These are phyloP conservation scores for Catamblyrhynchus diadema DNA, from an alignment of 2,797 vertebrate species.

Conservation along the genomic window DNA sequence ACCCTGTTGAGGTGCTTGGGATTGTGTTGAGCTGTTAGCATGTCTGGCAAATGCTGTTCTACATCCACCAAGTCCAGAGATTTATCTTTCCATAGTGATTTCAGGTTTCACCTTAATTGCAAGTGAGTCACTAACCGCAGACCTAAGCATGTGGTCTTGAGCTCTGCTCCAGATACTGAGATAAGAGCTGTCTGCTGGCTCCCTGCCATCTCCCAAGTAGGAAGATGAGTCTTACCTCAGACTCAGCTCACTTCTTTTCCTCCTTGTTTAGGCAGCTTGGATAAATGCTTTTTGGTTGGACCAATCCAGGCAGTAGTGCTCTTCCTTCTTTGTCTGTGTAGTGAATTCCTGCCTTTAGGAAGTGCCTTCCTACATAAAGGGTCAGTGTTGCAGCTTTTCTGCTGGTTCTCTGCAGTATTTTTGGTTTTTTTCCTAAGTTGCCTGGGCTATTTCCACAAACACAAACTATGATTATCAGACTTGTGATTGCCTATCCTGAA, in stretches of 20 bases:
- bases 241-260: neutral
- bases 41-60: neutral
- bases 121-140: slow-evolving; percentile 18
- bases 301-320: neutral
- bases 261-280: neutral
- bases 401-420: neutral
- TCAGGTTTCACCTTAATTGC: neutral
- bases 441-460: neutral
- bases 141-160: neutral
- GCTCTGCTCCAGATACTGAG: neutral
- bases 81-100: neutral
- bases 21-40: neutral
- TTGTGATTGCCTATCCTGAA: neutral
- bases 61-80: neutral
- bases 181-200: slow-evolving; percentile 18
- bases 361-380: neutral
- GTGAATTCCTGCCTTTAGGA: neutral
- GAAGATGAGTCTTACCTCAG: neutral
- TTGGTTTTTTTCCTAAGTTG: neutral
- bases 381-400: neutral
- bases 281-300: neutral
- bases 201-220: neutral
- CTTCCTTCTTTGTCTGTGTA: neutral
- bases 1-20: neutral
- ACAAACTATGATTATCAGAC: neutral